Conservation (phyloP, 1,140 invertebrate genomes). For the Apolygus lucorum region DNA sequence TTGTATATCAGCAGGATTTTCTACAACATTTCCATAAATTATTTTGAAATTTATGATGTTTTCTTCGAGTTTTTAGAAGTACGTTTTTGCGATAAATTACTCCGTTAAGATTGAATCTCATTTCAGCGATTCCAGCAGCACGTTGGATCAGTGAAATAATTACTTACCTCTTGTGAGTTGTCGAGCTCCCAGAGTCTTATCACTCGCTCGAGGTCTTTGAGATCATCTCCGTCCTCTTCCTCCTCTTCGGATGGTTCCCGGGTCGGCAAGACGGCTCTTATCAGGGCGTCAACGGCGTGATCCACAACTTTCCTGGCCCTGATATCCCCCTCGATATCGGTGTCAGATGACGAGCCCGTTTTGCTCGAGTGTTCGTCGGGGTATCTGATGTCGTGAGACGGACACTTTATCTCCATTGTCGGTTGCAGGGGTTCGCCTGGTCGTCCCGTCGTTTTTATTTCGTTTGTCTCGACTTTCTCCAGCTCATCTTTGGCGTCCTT, state of each 20-base stretch:
- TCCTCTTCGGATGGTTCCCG: not conserved
- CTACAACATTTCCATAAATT: no score
- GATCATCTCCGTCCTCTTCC: not conserved
- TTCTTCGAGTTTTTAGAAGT: no score
- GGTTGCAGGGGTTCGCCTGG: not conserved
- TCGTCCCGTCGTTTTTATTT: not conserved
- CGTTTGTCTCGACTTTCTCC: not conserved
- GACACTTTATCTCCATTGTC: slow-evolving; percentile 11
- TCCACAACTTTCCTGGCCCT: not conserved
- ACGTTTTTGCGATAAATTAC: no score
- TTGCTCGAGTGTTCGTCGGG: not conserved
- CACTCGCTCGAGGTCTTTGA: no score
- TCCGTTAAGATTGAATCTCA: no score
- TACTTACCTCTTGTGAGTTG: no score
- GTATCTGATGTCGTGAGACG: not conserved
- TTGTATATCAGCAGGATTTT: no score
- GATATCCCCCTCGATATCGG: not conserved
- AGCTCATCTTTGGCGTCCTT: not conserved
- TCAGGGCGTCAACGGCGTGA: not conserved
- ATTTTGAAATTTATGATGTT: no score
- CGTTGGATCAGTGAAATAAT: no score
- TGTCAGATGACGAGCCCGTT: not conserved
- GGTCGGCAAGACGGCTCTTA: not conserved
- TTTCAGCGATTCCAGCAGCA: no score
- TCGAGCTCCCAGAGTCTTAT: no score